Conservation (phyloP, 2,888 invertebrate genomes). For the Eupithecia vulgata region DNA sequence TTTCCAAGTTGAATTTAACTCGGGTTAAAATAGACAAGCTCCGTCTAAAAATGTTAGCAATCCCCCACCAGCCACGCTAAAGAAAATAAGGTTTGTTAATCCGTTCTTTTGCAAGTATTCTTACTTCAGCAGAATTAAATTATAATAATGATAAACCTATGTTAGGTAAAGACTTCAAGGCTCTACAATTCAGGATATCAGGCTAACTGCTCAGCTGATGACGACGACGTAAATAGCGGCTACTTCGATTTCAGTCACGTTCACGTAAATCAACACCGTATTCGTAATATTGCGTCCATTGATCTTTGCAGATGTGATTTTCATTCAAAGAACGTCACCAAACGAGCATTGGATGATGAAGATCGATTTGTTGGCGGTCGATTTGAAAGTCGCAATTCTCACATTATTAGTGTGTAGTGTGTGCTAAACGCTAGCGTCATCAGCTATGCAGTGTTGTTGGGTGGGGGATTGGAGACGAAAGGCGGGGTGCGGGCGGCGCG, state of each 20-base stretch:
- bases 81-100: background rate
- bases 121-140: background rate
- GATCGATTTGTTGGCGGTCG: slow-evolving; percentile 25
- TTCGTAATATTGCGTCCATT: slow-evolving; percentile 21
- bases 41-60: slow-evolving; percentile 28
- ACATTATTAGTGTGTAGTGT: slow-evolving; percentile 25
- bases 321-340: slow-evolving; percentile 11
- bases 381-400: slow-evolving; percentile 29
- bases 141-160: background rate
- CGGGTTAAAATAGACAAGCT: slow-evolving; percentile 39
- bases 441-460: slow-evolving; percentile 22
- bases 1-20: slow-evolving; percentile 46
- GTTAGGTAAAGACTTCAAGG: background rate
- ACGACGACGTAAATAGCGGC: background rate
- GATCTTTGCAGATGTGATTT: slow-evolving; percentile 2
- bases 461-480: slow-evolving; percentile 29
- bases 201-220: background rate
- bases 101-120: background rate
- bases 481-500: slow-evolving; percentile 40
- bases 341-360: slow-evolving; percentile 31
- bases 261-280: slow-evolving; percentile 12
- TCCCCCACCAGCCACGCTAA: background rate
- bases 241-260: background rate
- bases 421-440: slow-evolving; percentile 35
- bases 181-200: background rate